Evolutionary conservation across 1,140 invertebrate species (phyloP).

Genomic region (Drosophila nannoptera): DNA sequence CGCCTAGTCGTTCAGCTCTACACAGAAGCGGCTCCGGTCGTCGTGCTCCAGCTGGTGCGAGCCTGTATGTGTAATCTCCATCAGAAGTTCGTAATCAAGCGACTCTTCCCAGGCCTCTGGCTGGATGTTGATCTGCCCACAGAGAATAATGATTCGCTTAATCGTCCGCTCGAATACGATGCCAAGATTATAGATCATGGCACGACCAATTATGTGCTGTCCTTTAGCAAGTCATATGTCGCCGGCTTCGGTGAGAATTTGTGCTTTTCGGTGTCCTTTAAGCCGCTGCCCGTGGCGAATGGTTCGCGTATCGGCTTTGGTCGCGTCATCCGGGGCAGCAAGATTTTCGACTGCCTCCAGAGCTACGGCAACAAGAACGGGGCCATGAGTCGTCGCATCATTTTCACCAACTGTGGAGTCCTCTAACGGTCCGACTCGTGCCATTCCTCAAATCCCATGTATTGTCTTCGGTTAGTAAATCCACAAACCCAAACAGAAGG

Average conservation of each 20-base stretch:
- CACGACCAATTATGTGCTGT: slow-evolving; percentile 45
- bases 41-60: slow-evolving; percentile 66
- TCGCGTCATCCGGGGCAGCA: slow-evolving; percentile 53
- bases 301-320: slow-evolving; percentile 69
- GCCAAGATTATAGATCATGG: slow-evolving; percentile 66
- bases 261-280: slow-evolving; percentile 67
- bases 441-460: neutral
- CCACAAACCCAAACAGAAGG: neutral
- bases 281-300: slow-evolving; percentile 64
- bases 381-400: slow-evolving; percentile 48
- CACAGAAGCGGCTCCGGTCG: slow-evolving; percentile 66
- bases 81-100: slow-evolving; percentile 47
- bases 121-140: slow-evolving; percentile 59
- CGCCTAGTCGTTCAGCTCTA: slow-evolving; percentile 63
- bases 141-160: slow-evolving; percentile 20
- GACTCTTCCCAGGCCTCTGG: slow-evolving; percentile 65
- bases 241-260: slow-evolving; percentile 49
- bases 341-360: slow-evolving; percentile 66
- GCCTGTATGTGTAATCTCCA: slow-evolving; percentile 50
- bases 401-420: slow-evolving; percentile 56
- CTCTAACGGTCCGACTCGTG: slow-evolving; percentile 11
- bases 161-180: slow-evolving; percentile 59
- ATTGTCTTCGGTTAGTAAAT: too few species aligned
- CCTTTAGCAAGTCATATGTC: slow-evolving; percentile 55
- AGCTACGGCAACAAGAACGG: slow-evolving; percentile 69